These are phyloP conservation scores for Athene cunicularia DNA, from an alignment of 2,113 vertebrate species.

Conservation along the genomic window DNA sequence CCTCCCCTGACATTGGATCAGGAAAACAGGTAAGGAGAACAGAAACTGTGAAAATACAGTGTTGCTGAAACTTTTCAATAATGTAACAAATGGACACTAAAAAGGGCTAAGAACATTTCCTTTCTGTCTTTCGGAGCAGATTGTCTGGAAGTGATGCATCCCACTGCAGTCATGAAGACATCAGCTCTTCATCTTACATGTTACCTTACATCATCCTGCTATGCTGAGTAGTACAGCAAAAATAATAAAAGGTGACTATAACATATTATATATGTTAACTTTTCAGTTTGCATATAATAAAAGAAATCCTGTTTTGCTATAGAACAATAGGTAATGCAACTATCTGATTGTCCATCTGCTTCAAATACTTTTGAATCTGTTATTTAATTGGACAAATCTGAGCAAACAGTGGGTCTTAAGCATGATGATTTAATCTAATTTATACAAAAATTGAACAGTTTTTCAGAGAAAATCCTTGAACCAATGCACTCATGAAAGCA, in stretches of 20 bases:
- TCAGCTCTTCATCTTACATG: neutral
- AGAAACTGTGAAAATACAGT: neutral
- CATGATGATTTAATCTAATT: neutral
- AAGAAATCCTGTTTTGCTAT: neutral
- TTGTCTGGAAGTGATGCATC: neutral
- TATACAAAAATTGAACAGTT: neutral
- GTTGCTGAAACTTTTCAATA: neutral
- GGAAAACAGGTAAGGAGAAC: neutral
- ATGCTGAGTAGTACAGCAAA: neutral
- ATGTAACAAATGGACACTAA: neutral
- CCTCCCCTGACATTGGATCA: too few relatives aligned
- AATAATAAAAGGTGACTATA: neutral
- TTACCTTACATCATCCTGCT: neutral
- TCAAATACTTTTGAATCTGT: neutral
- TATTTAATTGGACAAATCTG: neutral
- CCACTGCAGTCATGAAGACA: neutral
- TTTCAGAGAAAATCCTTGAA: neutral
- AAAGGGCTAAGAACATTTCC: neutral
- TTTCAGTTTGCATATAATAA: neutral
- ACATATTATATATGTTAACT: neutral
- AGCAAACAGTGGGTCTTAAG: neutral
- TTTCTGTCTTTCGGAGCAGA: neutral
- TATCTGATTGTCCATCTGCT: neutral
- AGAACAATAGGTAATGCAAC: fast-evolving
- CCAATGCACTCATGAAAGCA: neutral